Percentiles rank a stretch among this genome's conserved stretches.
Evolutionary conservation across 1,140 invertebrate species (phyloP).

Genomic region (Frieseomelitta varia): DNA sequence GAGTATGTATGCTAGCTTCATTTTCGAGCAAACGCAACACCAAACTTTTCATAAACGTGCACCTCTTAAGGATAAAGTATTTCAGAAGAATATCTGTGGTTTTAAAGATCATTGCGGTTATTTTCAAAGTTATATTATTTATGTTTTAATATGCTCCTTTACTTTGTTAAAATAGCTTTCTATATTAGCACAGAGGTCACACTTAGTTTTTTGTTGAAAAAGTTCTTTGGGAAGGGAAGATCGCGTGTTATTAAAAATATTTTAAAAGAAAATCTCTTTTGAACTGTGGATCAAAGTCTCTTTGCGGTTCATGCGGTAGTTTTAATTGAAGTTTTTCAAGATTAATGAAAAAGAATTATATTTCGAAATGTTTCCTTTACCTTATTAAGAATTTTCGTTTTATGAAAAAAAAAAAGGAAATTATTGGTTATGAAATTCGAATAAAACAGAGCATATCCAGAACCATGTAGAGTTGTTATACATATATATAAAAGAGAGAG

Average conservation of each 20-base stretch:
- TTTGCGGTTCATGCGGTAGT: too few relatives aligned
- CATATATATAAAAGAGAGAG: too few relatives aligned
- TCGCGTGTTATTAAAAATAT: too few relatives aligned
- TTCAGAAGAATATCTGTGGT: neutral
- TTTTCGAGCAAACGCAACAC: constrained; percentile 21
- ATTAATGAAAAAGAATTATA: neutral
- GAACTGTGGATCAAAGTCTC: too few relatives aligned
- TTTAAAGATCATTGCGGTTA: too few relatives aligned
- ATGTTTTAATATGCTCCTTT: too few relatives aligned
- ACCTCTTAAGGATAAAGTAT: neutral
- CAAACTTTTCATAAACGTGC: too few relatives aligned
- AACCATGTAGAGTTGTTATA: neutral
- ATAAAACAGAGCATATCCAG: neutral
- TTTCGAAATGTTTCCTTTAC: neutral
- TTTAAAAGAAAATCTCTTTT: too few relatives aligned
- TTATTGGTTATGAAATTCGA: neutral
- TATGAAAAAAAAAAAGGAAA: neutral
- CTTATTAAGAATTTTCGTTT: neutral
- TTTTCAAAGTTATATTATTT: too few relatives aligned
- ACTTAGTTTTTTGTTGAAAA: too few relatives aligned
- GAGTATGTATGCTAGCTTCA: constrained; percentile 85
- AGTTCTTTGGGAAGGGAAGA: too few relatives aligned
- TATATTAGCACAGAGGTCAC: neutral
- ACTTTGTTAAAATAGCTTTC: neutral
- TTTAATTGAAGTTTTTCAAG: neutral